Conservation (phyloP, 2,888 invertebrate genomes). For the Pterobdella sp. region DNA sequence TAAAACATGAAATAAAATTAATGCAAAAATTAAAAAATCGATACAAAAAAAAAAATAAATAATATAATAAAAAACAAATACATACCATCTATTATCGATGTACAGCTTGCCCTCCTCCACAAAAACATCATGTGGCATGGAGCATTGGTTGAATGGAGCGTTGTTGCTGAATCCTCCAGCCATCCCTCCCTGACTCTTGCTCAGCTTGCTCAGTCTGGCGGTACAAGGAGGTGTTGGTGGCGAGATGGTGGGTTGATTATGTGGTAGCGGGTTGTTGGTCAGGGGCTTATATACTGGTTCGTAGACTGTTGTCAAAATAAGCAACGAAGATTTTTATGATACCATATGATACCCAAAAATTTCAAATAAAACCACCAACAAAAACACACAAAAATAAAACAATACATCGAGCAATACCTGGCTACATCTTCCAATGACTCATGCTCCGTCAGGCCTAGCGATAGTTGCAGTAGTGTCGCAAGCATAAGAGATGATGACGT, state of each 20-base stretch:
- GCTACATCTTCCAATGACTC: background rate
- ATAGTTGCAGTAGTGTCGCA: too few species aligned
- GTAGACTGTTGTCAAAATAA: too few species aligned
- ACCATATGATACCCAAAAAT: background rate
- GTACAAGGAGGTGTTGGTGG: background rate
- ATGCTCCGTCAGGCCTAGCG: background rate
- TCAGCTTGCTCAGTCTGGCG: background rate
- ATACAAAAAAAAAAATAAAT: background rate
- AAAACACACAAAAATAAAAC: background rate
- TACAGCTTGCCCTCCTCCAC: conserved; percentile 25
- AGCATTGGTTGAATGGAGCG: conserved; percentile 1
- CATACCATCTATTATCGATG: conserved; percentile 28
- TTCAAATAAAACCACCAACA: background rate
- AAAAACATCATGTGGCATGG: conserved; percentile 10
- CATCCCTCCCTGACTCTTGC: background rate
- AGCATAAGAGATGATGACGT: too few species aligned
- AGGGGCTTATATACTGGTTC: too few species aligned
- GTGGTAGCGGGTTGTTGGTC: too few species aligned
- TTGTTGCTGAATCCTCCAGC: background rate
- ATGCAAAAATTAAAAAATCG: background rate
- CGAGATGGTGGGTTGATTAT: background rate
- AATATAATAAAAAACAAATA: background rate
- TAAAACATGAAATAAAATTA: background rate
- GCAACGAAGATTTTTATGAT: too few species aligned
- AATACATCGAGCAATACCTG: background rate